Base-by-base conservation (phyloP, 1,140 invertebrate species). In the Cryptotermes secundus region DNA sequence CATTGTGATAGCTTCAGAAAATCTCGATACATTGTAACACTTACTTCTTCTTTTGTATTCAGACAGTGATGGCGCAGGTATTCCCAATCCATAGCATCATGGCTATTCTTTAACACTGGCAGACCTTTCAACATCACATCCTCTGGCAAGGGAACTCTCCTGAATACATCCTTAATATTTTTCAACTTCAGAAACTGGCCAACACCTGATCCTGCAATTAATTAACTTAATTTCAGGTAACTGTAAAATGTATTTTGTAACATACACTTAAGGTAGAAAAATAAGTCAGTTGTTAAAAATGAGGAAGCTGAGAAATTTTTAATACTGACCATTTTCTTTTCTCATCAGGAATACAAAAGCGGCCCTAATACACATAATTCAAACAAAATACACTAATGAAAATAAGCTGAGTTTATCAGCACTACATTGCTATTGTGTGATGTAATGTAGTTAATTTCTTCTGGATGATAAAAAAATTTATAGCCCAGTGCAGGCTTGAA, bases 121-220 rank as follows among this genome's bases (percentile, higher is more conserved):
- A 95, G 92, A 7, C 93, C 93, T 88, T 93, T 93, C 38, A 96
- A 89, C 85, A 94, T 92, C 1, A 94, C 90, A 87, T 96, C 95
- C 90, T 96, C 95, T 0, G 92, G 92, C 22, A 96, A 88, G 24
- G 95, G 94, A 34, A 95, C 92, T 83, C 88, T 92, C 26, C n/a
- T n/a, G 35, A 81, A 85, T 9, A 85, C 45, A 14, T 83, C 80
- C 16, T 12, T 10, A n/a, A 85, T 82, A 79, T 85, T 81, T 83
- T 82, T 81, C 26, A 81, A 16, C 26, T 85, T 82, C 14, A 85
- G 24, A n/a, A 34, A 42, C 53, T 85, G 36, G 34, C 34, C 81
- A 42, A 34, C 80, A 38, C 82, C 84, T 79, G 31, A 72, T 6
- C 89, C 89, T 80, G 87, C 90, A 88, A 85, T 49, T 19, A 49